Conservation (phyloP, 2,888 invertebrate species). For the Antheraea assamensis region DNA sequence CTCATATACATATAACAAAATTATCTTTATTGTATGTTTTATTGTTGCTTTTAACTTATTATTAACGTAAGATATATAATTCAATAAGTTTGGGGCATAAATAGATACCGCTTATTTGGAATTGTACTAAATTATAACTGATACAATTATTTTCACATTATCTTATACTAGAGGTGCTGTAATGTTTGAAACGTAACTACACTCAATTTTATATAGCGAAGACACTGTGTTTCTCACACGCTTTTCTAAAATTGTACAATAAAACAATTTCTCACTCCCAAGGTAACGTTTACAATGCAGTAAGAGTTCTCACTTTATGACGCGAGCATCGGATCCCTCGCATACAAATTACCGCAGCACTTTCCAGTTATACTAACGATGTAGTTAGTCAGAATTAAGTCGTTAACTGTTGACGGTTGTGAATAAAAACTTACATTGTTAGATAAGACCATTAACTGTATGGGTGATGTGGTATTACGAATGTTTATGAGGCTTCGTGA, state of each 20-base stretch:
- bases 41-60: no score
- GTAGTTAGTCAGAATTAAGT: constrained; percentile 11
- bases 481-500: constrained; percentile 16
- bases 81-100: neutral
- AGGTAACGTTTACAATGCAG: constrained; percentile 64
- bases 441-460: constrained; percentile 23
- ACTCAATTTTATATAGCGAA: constrained; percentile 31
- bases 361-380: constrained; percentile 41
- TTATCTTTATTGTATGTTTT: no score
- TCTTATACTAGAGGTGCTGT: neutral
- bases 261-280: constrained; percentile 51
- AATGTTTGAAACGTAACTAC: constrained; percentile 19
- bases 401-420: constrained; percentile 32
- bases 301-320: constrained; percentile 62
- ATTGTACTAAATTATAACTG: neutral
- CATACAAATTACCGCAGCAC: constrained; percentile 69
- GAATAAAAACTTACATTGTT: constrained; percentile 33
- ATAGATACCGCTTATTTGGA: neutral
- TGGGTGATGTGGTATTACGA: constrained; percentile 17
- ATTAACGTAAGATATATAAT: no score
- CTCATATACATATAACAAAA: no score
- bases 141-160: neutral
- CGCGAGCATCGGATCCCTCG: constrained; percentile 53
- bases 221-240: constrained; percentile 26
- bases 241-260: constrained; percentile 47